Conservation (phyloP, 2,797 vertebrate species). For the Smutsia temminckii region DNA sequence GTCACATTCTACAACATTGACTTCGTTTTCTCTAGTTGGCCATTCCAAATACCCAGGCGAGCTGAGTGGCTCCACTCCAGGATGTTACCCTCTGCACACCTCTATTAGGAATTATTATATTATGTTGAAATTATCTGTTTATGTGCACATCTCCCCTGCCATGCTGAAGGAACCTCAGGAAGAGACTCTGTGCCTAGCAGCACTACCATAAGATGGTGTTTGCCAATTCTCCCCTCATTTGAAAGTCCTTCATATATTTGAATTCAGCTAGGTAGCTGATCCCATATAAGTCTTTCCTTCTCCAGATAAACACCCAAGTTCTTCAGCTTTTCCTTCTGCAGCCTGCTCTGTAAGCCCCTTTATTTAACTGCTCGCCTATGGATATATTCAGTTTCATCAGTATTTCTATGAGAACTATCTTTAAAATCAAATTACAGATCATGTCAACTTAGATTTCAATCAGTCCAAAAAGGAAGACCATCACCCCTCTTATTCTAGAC, state of each 20-base stretch:
- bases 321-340: not conserved
- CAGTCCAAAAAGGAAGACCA: not conserved
- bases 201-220: not conserved
- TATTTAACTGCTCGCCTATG: not conserved
- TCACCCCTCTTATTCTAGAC: not conserved
- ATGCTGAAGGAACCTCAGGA: not conserved
- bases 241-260: not conserved
- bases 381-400: not conserved
- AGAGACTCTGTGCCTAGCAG: not conserved
- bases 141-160: not conserved
- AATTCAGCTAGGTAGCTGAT: not conserved
- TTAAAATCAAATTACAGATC: not conserved
- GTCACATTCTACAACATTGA: not conserved
- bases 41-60: not conserved
- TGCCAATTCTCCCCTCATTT: not conserved
- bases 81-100: not conserved
- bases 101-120: not conserved
- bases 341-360: not conserved
- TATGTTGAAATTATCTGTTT: not conserved
- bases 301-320: not conserved
- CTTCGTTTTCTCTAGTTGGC: not conserved
- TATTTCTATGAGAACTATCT: not conserved
- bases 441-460: not conserved
- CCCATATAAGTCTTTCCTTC: not conserved
- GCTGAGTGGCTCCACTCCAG: not conserved